Base-by-base conservation (phyloP, 2,113 vertebrate species). In the Corythoichthys intestinalis region DNA sequence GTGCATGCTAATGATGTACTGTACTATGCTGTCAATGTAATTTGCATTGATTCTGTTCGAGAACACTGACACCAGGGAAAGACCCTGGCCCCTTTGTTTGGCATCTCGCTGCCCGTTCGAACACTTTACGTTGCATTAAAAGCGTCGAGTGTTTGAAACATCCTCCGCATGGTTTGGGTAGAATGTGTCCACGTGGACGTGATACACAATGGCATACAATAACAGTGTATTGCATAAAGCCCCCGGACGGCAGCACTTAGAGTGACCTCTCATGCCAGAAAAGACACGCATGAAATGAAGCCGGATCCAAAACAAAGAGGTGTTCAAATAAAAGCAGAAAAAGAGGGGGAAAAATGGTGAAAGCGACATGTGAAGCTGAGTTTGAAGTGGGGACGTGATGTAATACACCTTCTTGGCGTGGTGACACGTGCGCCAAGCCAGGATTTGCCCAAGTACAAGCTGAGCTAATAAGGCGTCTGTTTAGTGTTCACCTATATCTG, bases 381-480 rank as follows among this genome's bases (percentile, higher is more conserved):
- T n/a, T 15, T 1, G 37, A 8, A n/a, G 10, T 10, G 39, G n/a
- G 39, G 58, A n/a, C 6, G 58, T 41, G 37, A 41, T 60, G n/a
- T 46, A 62, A 46, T 62, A 62, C 44, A 20, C 60, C 39, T 44
- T 62, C 60, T 10, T 11, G 58, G 8, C 15, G 37, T 39, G 50
- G 17, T 17, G 4, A 7, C n/a, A 53, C n/a, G 49, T 17, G 37
- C 57, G 17, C 37, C 9, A 39, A 39, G 15, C 37, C 15, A 2
- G 41, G 15, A 60, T 60, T 39, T 39, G 39, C 60, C 60, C 39
- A 20, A 41, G n/a, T 46, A 20, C 60, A 46, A 44, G 39, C 60
- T n/a, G 39, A 37, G 73, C 65, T 69, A 76, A 76, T 58, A 64
- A 62, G 62, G 62, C 65, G 69, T 74, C 63, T 73, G 79, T 72